Evolutionary conservation across 2,888 invertebrate species (phyloP).

Genomic region (Nephrotoma flavescens): DNA sequence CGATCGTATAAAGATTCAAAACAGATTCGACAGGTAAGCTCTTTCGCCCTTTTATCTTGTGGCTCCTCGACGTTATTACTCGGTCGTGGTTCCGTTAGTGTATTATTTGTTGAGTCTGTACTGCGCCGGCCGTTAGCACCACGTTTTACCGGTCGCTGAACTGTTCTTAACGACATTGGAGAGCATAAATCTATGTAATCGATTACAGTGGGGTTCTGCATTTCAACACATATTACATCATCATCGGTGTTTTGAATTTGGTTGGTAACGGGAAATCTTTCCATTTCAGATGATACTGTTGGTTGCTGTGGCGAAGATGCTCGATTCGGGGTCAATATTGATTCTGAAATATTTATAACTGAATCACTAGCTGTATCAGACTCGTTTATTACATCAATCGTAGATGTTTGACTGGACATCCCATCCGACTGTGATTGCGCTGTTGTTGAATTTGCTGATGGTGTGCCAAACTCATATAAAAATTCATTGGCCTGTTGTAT

Average conservation of each 20-base stretch:
- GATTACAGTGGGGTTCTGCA: background rate
- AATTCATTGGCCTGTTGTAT: background rate
- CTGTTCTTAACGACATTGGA: background rate
- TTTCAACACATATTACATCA: background rate
- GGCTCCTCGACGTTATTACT: background rate
- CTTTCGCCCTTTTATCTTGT: background rate
- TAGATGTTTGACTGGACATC: too few species aligned
- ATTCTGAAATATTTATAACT: background rate
- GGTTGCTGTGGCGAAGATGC: too few species aligned
- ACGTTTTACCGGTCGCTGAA: background rate
- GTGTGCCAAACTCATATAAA: background rate
- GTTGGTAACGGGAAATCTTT: too few species aligned
- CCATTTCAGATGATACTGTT: too few species aligned
- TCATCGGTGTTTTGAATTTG: background rate
- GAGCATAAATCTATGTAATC: background rate
- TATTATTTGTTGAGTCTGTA: background rate
- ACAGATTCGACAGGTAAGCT: background rate
- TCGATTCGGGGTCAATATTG: background rate
- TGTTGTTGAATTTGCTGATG: background rate
- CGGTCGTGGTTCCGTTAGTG: background rate
- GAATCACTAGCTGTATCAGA: background rate
- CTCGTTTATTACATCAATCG: background rate
- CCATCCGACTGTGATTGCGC: too few species aligned
- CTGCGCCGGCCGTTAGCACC: background rate
- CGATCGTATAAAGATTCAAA: background rate